phyloP scores from a whole-genome alignment of 2,888 invertebrate species.

The Parnassius orleans region DNA sequence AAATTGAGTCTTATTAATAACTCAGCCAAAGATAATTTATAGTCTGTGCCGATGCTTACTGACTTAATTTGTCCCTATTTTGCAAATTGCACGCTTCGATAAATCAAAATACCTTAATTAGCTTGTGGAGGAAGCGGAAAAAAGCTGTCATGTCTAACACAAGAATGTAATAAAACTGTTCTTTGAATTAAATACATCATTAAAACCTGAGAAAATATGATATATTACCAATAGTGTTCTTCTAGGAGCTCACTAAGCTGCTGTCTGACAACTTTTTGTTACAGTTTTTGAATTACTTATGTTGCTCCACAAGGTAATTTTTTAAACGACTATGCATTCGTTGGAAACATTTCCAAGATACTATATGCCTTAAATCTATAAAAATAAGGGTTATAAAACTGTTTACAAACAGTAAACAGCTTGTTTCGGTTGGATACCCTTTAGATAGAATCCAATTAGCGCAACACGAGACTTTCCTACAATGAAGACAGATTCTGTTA shows the following conservation, averaged over 20 bases:
- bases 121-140: constrained; percentile 40
- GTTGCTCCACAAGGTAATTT: constrained; percentile 35
- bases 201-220: constrained; percentile 62
- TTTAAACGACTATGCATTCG: constrained; percentile 24
- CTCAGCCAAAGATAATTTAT: constrained; percentile 20
- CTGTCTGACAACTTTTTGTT: constrained; percentile 46
- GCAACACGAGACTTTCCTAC: constrained; percentile 53
- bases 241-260: constrained; percentile 33
- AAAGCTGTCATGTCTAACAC: constrained; percentile 37
- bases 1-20: constrained; percentile 13
- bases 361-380: constrained; percentile 24
- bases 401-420: constrained; percentile 16
- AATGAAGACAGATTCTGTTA: constrained; percentile 48
- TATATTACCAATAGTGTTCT: constrained; percentile 51
- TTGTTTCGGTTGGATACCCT: constrained; percentile 9
- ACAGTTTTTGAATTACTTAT: constrained; percentile 50
- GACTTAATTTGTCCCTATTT: constrained; percentile 25
- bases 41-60: constrained; percentile 5
- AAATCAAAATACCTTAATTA: constrained; percentile 41
- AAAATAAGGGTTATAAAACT: constrained; percentile 40
- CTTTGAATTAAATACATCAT: constrained; percentile 56
- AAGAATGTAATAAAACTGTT: constrained; percentile 48
- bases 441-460: constrained; percentile 51
- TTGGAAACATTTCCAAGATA: constrained; percentile 1
- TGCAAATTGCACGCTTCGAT: constrained; percentile 31